A percentile compares a stretch with the other conserved stretches of the same genome.
phyloP scores from a whole-genome alignment of 2,888 invertebrate genomes.

The Protodeltote pygarga region DNA sequence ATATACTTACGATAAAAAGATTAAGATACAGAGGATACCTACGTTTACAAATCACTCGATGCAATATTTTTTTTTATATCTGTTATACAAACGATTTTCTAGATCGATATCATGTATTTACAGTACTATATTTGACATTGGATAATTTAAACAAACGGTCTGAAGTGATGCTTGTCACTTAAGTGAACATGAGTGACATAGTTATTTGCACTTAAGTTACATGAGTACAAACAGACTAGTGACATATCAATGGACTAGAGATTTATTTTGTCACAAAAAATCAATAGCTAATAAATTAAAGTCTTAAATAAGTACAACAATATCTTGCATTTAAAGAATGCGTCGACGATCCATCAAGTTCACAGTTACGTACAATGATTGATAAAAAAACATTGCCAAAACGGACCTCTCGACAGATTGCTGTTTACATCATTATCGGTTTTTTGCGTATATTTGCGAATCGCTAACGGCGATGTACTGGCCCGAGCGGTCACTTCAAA shows the following conservation, averaged over 20 bases:
- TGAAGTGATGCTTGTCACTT: constrained; percentile 13
- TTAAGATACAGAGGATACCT: too few species aligned
- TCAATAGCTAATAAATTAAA: too few species aligned
- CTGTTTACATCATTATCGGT: constrained; percentile 67
- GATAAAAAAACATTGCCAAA: constrained; percentile 53
- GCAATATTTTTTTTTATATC: constrained; percentile 26
- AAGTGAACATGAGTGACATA: constrained; percentile 14
- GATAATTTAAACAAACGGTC: constrained; percentile 21
- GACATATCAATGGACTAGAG: constrained; percentile 10
- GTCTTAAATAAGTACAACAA: constrained; percentile 34
- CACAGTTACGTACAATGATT: constrained; percentile 52
- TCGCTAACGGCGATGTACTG: constrained; percentile 69
- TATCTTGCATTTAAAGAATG: constrained; percentile 38
- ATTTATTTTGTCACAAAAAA: too few species aligned
- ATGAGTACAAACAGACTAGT: constrained; percentile 23
- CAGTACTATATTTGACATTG: constrained; percentile 22
- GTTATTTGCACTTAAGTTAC: constrained; percentile 22
- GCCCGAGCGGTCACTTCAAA: constrained; percentile 69
- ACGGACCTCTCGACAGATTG: constrained; percentile 54
- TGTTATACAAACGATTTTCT: constrained; percentile 23
- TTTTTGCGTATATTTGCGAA: constrained; percentile 72
- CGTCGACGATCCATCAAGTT: constrained; percentile 49
- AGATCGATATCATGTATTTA: constrained; percentile 19
- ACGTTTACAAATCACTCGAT: constrained; percentile 13
- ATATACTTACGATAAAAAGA: constrained; percentile 38